Base-by-base conservation (phyloP, 2,797 vertebrate species). In the Cyprinodon diabolis region DNA sequence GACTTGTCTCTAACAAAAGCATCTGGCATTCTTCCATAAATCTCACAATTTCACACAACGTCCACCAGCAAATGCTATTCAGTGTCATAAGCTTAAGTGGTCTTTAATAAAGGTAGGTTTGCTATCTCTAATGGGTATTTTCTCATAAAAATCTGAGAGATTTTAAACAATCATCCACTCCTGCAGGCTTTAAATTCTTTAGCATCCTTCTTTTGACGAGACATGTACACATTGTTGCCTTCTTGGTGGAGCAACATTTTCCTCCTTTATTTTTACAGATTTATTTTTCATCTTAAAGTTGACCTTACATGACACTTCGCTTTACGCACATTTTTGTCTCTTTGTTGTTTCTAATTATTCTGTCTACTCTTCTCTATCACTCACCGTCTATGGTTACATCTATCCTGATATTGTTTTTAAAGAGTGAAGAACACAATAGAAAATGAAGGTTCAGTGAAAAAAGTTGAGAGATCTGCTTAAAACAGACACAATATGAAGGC, bases 101-200 rank as follows among this genome's bases (percentile, higher is more conserved):
- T 90, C 79, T 88, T 92, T 90, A 92, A 92, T 91, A 91, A 92
- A 87, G 78, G 79, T 67, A 35, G 78, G 77, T 81, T 90, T 89
- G 90, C 82, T 83, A 80, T 85, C 76, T 43, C 88, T 90, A 85
- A 66, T 6, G 69, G 87, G 83, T 77, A 30, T 87, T 80, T 86
- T 84, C 85, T 73, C 86, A 79, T 92, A 89, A 89, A 92, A 89
- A 60, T 57, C 82, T 78, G 55, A 87, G 85, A 88, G 83, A 83
- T 81, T 86, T 86, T 74, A 83, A 71, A 55, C 17, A 83, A 74
- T 81, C 74, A 52, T 81, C 77, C 82, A 70, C 76, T 70, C 75
- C 86, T 78, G 84, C 66, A 54, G 82, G 74, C 82, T 76, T 87
- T 70, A 90, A 90, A 90, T 89, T 76, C 68, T 54, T 65, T 71